Percentiles rank a stretch among this genome's conserved stretches.
Evolutionary conservation across 1,140 invertebrate genomes (phyloP).

Genomic region (Plectrocnemia conspersa): DNA sequence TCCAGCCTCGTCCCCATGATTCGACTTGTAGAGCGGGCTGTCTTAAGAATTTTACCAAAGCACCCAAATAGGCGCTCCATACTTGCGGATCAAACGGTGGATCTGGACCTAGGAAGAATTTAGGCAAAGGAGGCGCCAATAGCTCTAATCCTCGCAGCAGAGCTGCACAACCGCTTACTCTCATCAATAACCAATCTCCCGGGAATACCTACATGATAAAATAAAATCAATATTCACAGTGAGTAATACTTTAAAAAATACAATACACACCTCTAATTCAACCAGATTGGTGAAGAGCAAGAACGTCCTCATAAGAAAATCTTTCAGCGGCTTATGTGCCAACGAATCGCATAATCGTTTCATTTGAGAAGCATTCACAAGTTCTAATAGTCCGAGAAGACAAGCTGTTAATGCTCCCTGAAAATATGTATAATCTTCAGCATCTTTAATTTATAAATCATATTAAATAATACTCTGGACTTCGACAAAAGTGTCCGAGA

Average conservation of each 20-base stretch:
- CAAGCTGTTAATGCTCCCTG: conserved; percentile 81
- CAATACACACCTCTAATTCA: conserved; percentile 56
- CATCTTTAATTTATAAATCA: no score
- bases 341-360: conserved; percentile 82
- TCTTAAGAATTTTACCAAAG: conserved; percentile 82
- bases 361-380: conserved; percentile 85
- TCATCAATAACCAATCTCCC: conserved; percentile 88
- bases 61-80: conserved; percentile 87
- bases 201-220: conserved; percentile 69
- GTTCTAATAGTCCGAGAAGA: conserved; percentile 75
- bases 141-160: conserved; percentile 82
- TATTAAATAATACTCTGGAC: no score
- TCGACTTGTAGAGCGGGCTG: conserved; percentile 84
- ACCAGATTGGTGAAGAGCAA: conserved; percentile 83
- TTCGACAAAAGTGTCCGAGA: no score
- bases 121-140: conserved; percentile 79
- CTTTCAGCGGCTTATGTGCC: conserved; percentile 71
- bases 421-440: no score
- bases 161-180: conserved; percentile 85
- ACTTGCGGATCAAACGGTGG: conserved; percentile 61
- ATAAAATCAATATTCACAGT: no score
- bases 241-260: no score
- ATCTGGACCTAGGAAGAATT: conserved; percentile 70
- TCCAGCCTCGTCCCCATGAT: conserved; percentile 74
- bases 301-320: conserved; percentile 86